Base-by-base conservation (phyloP, 2,113 vertebrate species). In the Glaucidium brasilianum region DNA sequence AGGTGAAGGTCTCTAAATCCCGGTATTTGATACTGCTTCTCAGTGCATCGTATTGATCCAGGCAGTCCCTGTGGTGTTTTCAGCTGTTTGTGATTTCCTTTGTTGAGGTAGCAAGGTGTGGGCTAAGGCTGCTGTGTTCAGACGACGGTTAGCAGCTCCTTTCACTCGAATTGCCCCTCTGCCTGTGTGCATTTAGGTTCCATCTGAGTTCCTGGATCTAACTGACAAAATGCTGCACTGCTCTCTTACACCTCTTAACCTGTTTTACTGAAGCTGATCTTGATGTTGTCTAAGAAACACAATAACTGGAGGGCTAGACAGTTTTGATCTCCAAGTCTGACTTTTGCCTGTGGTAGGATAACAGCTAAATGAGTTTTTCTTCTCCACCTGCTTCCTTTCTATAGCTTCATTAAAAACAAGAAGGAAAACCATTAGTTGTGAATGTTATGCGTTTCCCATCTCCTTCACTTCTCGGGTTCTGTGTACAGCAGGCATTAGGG, bases 151-250 rank as follows among this genome's bases (percentile, higher is more conserved):
- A 4, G 0, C 5, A 55, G 62, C 64, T 73, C 41, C 47, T 52
- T 52, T 30, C 41, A 0, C 58, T 52, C 3, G 0, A 7, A 6
- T n/a, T 37, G 43, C 39, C 50, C 73, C 71, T 56, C 55, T 66
- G 30, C 74, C 41, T 4, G 20, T 1, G 11, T 21, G 47, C 18
- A 5, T 4, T n/a, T 3, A 7, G n/a, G 56, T 37, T 12, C 35
- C 29, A 4, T 16, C 41, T 1, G 11, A 52, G 43, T 12, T 34
- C 20, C 58, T 32, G 68, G 5, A 2, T 34, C 37, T 23, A 8
- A 2, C 14, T 20, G 69, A 5, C 5, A 26, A 64, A 58, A 32
- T 8, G 0, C 43, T 4, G 16, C n/a, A 0, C 39, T 17, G 34
- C 41, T 45, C 35, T 18, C 64, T 27, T 12, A 27, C 25, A 2